phyloP scores from a whole-genome alignment of 2,113 vertebrate genomes.

The Turdus rufiventris region DNA sequence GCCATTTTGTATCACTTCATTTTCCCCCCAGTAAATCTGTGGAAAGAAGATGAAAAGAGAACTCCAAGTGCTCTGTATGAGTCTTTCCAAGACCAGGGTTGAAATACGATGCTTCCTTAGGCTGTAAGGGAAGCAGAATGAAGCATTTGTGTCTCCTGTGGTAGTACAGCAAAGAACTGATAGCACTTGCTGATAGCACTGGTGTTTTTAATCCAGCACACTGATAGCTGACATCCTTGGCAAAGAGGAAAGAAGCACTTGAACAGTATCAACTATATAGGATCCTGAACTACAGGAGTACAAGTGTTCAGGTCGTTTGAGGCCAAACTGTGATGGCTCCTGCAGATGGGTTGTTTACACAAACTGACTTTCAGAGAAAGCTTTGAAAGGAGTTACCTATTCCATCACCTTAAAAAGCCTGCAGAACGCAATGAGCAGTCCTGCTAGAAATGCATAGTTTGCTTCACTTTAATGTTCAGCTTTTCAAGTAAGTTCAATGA shows the following conservation, averaged over 20 bases:
- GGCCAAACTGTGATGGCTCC: not conserved
- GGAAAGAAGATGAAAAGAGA: not conserved
- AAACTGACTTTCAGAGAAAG: not conserved
- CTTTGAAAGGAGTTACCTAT: not conserved
- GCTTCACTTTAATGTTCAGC: not conserved
- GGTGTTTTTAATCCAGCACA: not conserved
- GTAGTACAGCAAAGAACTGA: not conserved
- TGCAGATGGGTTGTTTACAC: not conserved
- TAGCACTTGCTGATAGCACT: not conserved
- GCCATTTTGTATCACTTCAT: not conserved
- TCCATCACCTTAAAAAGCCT: not conserved
- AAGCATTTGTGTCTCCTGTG: not conserved
- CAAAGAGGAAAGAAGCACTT: not conserved
- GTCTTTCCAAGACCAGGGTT: not conserved
- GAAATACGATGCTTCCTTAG: not conserved
- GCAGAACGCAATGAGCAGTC: not conserved
- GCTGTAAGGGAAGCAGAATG: not conserved
- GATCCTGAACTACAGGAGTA: not conserved
- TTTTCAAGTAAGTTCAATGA: not conserved
- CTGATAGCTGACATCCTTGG: not conserved
- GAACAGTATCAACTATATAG: rapidly evolving
- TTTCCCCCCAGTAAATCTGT: not conserved
- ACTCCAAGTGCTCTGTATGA: not conserved
- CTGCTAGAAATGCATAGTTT: not conserved
- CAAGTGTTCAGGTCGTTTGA: not conserved